Percentiles rank a stretch among this genome's conserved stretches.
These are phyloP conservation scores for Mormoops blainvillei DNA, from an alignment of 2,113 vertebrate genomes.

Conservation along the genomic window DNA sequence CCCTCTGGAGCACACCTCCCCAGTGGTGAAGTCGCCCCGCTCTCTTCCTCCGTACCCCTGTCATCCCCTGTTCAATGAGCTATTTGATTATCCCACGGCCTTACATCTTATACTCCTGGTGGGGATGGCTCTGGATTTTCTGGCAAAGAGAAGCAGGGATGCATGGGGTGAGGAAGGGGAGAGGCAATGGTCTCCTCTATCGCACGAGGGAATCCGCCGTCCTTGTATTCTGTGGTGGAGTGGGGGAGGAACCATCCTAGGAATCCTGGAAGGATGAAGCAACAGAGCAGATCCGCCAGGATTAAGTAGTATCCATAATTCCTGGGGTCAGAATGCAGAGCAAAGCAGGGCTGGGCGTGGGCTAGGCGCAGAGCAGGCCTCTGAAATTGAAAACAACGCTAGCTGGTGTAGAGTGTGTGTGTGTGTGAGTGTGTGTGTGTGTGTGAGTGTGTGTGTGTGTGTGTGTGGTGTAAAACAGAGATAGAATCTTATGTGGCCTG, in stretches of 20 bases:
- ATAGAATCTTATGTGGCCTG: background rate
- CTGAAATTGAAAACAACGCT: background rate
- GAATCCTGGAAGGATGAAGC: slow-evolving; percentile 49
- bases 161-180: background rate
- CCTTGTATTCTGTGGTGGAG: background rate
- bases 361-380: background rate
- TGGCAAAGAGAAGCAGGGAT: background rate
- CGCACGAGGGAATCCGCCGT: background rate
- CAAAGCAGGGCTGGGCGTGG: background rate
- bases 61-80: background rate
- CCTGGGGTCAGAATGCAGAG: background rate
- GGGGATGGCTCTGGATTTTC: background rate
- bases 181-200: background rate
- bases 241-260: background rate
- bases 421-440: background rate
- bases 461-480: background rate
- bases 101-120: background rate
- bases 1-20: background rate
- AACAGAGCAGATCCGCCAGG: background rate
- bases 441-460: background rate
- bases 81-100: background rate
- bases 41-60: background rate
- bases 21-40: slow-evolving; percentile 17
- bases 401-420: background rate
- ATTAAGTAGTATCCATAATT: background rate